Evolutionary conservation across 2,797 vertebrate species (phyloP).

Genomic region (Hemitrygon akajei): DNA sequence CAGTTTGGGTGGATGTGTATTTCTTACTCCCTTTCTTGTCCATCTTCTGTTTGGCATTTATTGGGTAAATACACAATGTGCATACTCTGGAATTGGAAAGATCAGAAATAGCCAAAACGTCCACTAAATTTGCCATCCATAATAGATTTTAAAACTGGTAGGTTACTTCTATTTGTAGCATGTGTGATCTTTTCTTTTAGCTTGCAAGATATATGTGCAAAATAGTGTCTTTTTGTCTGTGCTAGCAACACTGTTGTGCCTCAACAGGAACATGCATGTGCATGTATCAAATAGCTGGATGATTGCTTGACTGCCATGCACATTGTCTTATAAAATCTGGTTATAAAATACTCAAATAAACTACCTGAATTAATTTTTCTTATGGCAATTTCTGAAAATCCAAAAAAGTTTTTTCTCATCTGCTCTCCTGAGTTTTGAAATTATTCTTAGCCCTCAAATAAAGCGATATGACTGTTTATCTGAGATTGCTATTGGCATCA

Average conservation of each 20-base stretch:
- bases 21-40: background rate
- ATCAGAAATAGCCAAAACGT: background rate
- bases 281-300: background rate
- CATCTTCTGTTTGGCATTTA: background rate
- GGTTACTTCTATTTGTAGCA: background rate
- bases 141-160: background rate
- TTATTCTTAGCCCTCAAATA: background rate
- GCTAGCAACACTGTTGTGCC: background rate
- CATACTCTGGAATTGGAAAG: background rate
- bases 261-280: background rate
- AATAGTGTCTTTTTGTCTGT: background rate
- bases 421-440: background rate
- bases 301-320: background rate
- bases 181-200: background rate
- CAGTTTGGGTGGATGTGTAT: background rate
- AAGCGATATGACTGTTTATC: background rate
- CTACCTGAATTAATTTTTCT: background rate
- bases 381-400: background rate
- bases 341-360: background rate
- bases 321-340: background rate
- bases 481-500: background rate
- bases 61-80: background rate
- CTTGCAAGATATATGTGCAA: background rate
- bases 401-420: background rate
- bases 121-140: background rate